These are phyloP conservation scores for Celastrina argiolus DNA, from an alignment of 2,888 invertebrate genomes.

Conservation along the genomic window DNA sequence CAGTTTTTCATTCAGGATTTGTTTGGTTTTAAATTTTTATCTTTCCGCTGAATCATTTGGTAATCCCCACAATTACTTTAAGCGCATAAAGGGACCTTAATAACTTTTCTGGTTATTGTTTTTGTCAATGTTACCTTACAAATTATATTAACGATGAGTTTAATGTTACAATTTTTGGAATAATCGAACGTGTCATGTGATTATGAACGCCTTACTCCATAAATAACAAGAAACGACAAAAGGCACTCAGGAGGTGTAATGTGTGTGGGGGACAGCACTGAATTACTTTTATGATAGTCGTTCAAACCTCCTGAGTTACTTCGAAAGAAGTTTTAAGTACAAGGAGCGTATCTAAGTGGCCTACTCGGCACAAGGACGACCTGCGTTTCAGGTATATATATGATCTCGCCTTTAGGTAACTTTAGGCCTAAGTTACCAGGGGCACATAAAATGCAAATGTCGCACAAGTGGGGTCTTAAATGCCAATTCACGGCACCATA, in stretches of 20 bases:
- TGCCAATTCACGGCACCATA: not conserved
- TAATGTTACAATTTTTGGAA: not conserved
- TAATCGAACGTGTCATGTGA: not conserved
- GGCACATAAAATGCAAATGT: slow-evolving; percentile 9
- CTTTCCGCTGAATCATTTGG: not conserved
- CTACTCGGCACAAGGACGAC: not conserved
- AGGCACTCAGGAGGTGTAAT: not conserved
- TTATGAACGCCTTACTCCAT: not conserved
- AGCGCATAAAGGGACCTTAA: not conserved
- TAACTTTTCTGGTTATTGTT: not conserved
- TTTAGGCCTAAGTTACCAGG: not conserved
- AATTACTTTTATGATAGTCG: slow-evolving; percentile 4
- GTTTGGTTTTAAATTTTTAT: slow-evolving; percentile 9
- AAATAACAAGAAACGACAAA: not conserved
- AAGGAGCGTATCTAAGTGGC: not conserved
- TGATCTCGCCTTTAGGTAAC: not conserved
- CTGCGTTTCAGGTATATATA: not conserved
- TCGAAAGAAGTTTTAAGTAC: not conserved
- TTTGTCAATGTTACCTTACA: not conserved
- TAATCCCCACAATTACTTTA: not conserved
- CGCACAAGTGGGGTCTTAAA: not conserved
- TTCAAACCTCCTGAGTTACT: not conserved
- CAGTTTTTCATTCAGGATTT: not conserved
- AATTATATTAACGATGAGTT: not conserved
- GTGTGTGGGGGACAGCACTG: not conserved